Percentiles rank a stretch among this genome's conserved stretches.
These are phyloP conservation scores for Lepilemur septentrionalis DNA, from an alignment of 2,797 vertebrate genomes.

Conservation along the genomic window DNA sequence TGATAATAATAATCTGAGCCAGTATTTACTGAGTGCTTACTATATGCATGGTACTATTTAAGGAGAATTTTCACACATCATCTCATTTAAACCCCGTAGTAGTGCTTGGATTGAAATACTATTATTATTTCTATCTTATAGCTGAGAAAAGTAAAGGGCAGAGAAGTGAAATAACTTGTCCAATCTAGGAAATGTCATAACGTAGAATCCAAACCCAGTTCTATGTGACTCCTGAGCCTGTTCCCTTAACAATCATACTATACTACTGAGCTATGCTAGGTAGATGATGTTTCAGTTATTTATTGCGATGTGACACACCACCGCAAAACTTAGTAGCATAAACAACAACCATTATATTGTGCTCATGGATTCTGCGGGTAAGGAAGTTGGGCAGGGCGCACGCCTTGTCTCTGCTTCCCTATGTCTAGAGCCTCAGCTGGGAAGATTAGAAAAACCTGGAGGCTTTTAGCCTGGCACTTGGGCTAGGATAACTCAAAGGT, in stretches of 20 bases:
- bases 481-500: neutral
- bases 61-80: neutral
- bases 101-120: neutral
- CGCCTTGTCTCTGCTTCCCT: neutral
- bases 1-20: neutral
- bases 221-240: neutral
- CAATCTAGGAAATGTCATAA: neutral
- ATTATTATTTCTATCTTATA: neutral
- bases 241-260: neutral
- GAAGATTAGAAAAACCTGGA: neutral
- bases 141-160: fast-evolving
- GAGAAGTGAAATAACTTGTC: neutral
- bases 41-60: neutral
- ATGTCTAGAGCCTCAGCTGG: neutral
- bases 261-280: neutral
- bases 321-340: neutral
- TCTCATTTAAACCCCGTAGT: neutral
- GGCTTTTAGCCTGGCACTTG: neutral
- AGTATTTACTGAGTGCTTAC: neutral
- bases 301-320: too few relatives aligned
- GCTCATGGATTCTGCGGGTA: neutral
- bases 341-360: neutral
- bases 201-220: neutral
- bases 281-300: too few relatives aligned
- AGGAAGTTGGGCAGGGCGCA: neutral